Evolutionary conservation across 2,113 vertebrate species (phyloP).

Genomic region (Hirundichthys speculiger): DNA sequence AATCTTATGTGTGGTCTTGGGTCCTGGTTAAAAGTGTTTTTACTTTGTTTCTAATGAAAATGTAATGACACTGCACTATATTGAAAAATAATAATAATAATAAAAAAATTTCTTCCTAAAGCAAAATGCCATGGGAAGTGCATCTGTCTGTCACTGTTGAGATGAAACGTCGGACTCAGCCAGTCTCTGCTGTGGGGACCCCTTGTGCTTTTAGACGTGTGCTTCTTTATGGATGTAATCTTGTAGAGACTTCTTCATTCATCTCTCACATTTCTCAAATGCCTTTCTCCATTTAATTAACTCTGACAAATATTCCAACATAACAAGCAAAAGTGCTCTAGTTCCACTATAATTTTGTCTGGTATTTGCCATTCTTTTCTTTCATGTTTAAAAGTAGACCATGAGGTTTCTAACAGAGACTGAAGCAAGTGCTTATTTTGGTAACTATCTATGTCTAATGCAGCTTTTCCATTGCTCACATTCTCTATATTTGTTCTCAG

Average conservation of each 20-base stretch:
- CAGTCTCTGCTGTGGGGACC: conserved; percentile 51
- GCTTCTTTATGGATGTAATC: conserved; percentile 47
- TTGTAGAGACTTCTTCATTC: conserved; percentile 34
- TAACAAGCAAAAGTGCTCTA: not conserved
- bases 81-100: no score
- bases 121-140: no score
- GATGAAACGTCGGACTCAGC: conserved; percentile 26
- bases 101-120: no score
- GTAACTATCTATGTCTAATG: not conserved
- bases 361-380: not conserved
- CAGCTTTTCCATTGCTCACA: not conserved
- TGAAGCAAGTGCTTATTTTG: not conserved
- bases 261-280: conserved; percentile 42
- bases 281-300: conserved; percentile 17
- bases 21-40: no score
- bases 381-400: conserved; percentile 1
- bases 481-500: not conserved
- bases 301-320: conserved; percentile 27
- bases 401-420: not conserved
- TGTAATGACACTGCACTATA: no score
- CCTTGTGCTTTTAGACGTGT: conserved; percentile 41
- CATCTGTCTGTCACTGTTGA: not conserved
- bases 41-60: no score
- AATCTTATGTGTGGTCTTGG: no score
- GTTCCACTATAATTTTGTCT: not conserved